Evolutionary conservation across 2,888 invertebrate species (phyloP).

Genomic region (Conomelus anceps): DNA sequence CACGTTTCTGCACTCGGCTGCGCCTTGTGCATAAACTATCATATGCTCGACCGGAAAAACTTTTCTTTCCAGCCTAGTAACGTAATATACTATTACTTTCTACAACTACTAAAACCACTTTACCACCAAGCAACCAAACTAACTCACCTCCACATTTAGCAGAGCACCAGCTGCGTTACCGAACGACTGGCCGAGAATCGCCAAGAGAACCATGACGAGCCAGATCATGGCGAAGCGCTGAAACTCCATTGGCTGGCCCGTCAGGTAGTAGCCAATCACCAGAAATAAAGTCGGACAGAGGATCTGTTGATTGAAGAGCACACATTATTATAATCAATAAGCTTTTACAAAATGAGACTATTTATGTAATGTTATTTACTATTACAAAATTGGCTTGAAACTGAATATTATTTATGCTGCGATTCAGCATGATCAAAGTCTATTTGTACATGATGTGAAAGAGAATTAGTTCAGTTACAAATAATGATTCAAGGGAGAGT

Average conservation of each 20-base stretch:
- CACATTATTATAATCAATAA: neutral
- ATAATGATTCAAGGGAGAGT: no score
- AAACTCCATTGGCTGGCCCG: slow-evolving; percentile 62
- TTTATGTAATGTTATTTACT: neutral
- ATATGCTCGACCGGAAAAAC: no score
- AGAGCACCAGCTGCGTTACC: slow-evolving; percentile 60
- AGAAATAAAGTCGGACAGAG: slow-evolving; percentile 66
- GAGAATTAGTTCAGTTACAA: no score
- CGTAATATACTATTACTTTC: no score
- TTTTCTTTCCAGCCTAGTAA: no score
- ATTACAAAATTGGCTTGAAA: no score
- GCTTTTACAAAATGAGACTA: neutral
- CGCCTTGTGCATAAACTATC: no score
- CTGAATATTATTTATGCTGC: no score
- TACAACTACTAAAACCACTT: neutral
- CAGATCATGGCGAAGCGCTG: slow-evolving; percentile 58
- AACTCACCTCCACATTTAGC: slow-evolving; percentile 24
- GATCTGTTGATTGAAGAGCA: slow-evolving; percentile 45
- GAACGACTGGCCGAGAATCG: slow-evolving; percentile 67
- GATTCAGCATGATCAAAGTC: no score
- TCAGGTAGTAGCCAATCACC: slow-evolving; percentile 68
- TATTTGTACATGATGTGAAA: no score
- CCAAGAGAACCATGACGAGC: slow-evolving; percentile 58
- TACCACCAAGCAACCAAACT: neutral
- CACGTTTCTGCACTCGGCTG: no score